These are phyloP conservation scores for Papilio demoleus DNA, from an alignment of 2,888 invertebrate species.

Conservation along the genomic window DNA sequence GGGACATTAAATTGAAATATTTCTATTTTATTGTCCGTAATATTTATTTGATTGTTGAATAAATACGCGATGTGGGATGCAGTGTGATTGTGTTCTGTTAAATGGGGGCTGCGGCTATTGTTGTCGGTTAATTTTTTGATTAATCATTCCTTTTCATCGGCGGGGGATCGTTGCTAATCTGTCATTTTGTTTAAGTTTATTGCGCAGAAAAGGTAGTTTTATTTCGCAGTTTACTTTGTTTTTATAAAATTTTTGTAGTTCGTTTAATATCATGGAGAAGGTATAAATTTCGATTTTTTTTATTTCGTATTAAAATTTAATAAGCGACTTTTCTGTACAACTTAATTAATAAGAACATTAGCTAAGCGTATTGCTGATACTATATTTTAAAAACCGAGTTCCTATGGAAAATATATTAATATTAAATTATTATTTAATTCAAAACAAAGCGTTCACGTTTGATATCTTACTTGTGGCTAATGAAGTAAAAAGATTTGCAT, in stretches of 20 bases:
- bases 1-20: conserved; percentile 82
- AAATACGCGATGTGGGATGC: conserved; percentile 81
- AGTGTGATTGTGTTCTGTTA: conserved; percentile 73
- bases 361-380: not conserved
- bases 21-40: conserved; percentile 81
- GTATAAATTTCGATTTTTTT: not conserved
- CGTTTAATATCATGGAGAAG: not conserved
- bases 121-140: conserved; percentile 83
- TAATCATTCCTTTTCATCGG: conserved; percentile 71
- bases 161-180: conserved; percentile 69
- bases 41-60: conserved; percentile 84
- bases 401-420: not conserved
- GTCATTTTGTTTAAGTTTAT: conserved; percentile 54
- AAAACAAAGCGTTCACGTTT: not conserved
- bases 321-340: no score
- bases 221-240: not conserved
- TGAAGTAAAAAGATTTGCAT: conserved; percentile 34
- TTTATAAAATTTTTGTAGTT: not conserved
- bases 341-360: not conserved
- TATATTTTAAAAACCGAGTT: not conserved
- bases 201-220: conserved; percentile 45
- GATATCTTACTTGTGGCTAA: conserved; percentile 1
- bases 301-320: no score
- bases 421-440: not conserved
- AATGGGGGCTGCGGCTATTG: conserved; percentile 77